These are phyloP conservation scores for Idaea straminata DNA, from an alignment of 2,888 invertebrate genomes.

Conservation along the genomic window DNA sequence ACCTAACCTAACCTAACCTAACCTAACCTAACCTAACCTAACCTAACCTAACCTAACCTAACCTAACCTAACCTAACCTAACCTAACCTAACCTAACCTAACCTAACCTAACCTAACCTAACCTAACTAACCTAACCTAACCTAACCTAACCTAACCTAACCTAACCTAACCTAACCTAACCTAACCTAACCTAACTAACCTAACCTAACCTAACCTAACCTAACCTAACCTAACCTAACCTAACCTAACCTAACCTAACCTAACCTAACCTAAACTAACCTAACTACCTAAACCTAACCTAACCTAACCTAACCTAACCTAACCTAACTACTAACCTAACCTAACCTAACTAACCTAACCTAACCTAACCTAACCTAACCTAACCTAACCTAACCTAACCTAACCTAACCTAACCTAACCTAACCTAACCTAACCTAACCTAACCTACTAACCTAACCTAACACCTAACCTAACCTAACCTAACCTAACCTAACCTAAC, in stretches of 20 bases:
- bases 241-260: conserved; percentile 15
- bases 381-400: conserved; percentile 19
- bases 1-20: too few species aligned
- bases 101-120: too few species aligned
- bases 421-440: conserved; percentile 28
- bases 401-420: conserved; percentile 24
- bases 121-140: too few species aligned
- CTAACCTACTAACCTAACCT: conserved; percentile 16
- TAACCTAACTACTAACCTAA: conserved; percentile 16
- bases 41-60: too few species aligned
- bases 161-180: too few species aligned
- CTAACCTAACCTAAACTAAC: neutral
- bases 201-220: conserved; percentile 17
- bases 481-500: neutral
- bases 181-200: conserved; percentile 15
- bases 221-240: conserved; percentile 20
- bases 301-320: conserved; percentile 15
- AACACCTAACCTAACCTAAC: too few species aligned
- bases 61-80: too few species aligned
- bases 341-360: conserved; percentile 16
- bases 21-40: too few species aligned
- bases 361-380: conserved; percentile 16
- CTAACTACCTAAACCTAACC: conserved; percentile 14
- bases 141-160: too few species aligned
- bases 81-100: conserved; percentile 5